A percentile compares a stretch with the other conserved stretches of the same genome.
Evolutionary conservation across 1,140 invertebrate genomes (phyloP).

Genomic region (Macrobrachium nipponense): DNA sequence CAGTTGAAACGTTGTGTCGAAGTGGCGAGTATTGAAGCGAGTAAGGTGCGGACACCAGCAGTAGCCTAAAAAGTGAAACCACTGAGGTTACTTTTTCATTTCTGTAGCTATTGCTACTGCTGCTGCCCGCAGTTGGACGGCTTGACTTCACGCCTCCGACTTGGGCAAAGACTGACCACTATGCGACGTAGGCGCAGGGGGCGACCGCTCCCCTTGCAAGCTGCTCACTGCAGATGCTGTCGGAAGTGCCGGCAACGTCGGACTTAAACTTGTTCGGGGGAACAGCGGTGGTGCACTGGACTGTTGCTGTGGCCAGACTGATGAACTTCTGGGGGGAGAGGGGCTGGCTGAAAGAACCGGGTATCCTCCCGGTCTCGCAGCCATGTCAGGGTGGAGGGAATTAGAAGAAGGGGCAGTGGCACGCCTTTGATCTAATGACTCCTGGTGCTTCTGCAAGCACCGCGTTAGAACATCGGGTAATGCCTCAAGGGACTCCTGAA

Average conservation of each 20-base stretch:
- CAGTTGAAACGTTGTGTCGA: conserved; percentile 33
- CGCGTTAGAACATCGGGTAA: conserved; percentile 84
- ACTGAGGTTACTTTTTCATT: conserved; percentile 47
- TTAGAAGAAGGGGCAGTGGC: conserved; percentile 56
- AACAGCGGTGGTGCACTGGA: conserved; percentile 52
- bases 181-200: conserved; percentile 38
- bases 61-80: conserved; percentile 49
- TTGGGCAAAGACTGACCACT: conserved; percentile 56
- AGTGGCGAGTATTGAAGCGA: conserved; percentile 56
- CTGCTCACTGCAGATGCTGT: conserved; percentile 39
- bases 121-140: conserved; percentile 59
- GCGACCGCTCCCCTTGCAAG: conserved; percentile 54
- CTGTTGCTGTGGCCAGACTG: conserved; percentile 51
- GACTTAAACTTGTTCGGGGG: conserved; percentile 54
- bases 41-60: conserved; percentile 54
- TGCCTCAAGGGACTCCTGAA: conserved; percentile 83
- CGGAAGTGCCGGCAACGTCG: conserved; percentile 31
- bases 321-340: conserved; percentile 54
- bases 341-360: conserved; percentile 41
- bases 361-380: conserved; percentile 49
- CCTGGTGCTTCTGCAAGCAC: conserved; percentile 64
- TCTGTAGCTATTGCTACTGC: conserved; percentile 18
- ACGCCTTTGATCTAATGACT: conserved; percentile 62
- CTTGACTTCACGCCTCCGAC: conserved; percentile 59
- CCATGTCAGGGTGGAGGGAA: conserved; percentile 65